These are phyloP conservation scores for Labia minor DNA, from an alignment of 2,888 invertebrate genomes.

Conservation along the genomic window DNA sequence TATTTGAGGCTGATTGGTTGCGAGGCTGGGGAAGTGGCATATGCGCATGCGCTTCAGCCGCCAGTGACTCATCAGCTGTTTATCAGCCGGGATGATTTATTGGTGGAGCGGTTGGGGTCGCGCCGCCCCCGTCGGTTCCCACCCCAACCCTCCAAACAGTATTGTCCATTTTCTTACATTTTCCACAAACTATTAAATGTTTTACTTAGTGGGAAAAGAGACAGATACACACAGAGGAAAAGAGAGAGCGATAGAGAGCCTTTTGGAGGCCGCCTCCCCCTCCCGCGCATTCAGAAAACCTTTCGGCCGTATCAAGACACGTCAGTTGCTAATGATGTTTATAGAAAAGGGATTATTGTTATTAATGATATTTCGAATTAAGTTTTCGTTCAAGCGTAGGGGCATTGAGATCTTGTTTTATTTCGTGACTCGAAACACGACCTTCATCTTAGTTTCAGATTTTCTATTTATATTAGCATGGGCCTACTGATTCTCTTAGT, in stretches of 20 bases:
- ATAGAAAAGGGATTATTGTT: slow-evolving; percentile 8
- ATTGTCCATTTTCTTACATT: slow-evolving; percentile 4
- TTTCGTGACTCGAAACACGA: background rate
- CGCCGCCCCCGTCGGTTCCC: background rate
- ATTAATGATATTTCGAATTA: slow-evolving; percentile 13
- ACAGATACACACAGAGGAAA: background rate
- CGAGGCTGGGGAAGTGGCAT: background rate
- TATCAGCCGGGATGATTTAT: slow-evolving; percentile 13
- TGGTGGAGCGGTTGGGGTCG: background rate
- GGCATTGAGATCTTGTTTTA: background rate
- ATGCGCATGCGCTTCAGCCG: background rate
- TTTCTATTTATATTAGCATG: background rate
- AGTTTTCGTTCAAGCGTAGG: background rate
- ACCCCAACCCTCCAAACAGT: background rate
- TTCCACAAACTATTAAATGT: slow-evolving; percentile 13
- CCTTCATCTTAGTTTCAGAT: background rate
- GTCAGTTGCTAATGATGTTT: slow-evolving; percentile 8
- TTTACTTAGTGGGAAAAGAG: background rate
- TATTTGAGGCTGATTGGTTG: too few species aligned
- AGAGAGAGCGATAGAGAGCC: background rate
- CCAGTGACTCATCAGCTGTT: slow-evolving; percentile 3
- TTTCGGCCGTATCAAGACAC: slow-evolving; percentile 6
- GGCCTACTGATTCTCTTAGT: too few species aligned
- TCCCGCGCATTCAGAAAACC: background rate
- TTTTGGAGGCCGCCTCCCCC: background rate